Base-by-base conservation (phyloP, 2,888 invertebrate species). In the Andrena marginata region DNA sequence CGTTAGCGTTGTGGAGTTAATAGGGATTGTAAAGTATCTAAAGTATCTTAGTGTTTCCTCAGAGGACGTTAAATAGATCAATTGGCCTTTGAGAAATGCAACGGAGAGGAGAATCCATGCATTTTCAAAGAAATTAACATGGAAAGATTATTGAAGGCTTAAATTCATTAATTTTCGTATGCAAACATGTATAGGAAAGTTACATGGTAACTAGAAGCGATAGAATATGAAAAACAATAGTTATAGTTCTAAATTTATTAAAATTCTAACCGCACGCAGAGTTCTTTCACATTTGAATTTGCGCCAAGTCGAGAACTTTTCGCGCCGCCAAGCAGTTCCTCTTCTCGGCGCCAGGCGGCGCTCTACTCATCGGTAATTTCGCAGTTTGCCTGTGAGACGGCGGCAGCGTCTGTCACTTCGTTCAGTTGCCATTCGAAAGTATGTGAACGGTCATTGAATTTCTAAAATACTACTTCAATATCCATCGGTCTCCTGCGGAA, bases 341-440 rank as follows among this genome's bases (percentile, higher is more conserved):
- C 10, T 29, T 76, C 51, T 13, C 62, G 35, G 51, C 2, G 2
- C 29, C 10, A 71, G 71, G 29, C 51, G 51, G 75, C 62, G 75
- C 5, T 71, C 10, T 4, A 42, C 16, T 10, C 7, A 1, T 10
- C 0, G 4, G 3, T 26, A 62, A 33, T 49, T 76, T 71, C 10
- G n/a, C 48, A 6, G 29, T 13, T 35, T 70, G 20, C 5, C 60
- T 67, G 23, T 7, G n/a, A 73, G 73, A 42, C 67, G 51, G 73
- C 67, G 51, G 73, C 65, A 73, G 67, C 62, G 62, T 73, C 35
- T 42, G 49, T 23, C 54, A 16, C 29, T 68, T 51, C 31, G n/a
- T 16, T 42, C 29, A 3, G n/a, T 73, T 76, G 62, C 4, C 48
- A 13, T 8, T 1, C n/a, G 0, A 35, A 16, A 16, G 42, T 31